Conservation (phyloP, 2,113 vertebrate species). For the Campylomormyrus numenius region DNA sequence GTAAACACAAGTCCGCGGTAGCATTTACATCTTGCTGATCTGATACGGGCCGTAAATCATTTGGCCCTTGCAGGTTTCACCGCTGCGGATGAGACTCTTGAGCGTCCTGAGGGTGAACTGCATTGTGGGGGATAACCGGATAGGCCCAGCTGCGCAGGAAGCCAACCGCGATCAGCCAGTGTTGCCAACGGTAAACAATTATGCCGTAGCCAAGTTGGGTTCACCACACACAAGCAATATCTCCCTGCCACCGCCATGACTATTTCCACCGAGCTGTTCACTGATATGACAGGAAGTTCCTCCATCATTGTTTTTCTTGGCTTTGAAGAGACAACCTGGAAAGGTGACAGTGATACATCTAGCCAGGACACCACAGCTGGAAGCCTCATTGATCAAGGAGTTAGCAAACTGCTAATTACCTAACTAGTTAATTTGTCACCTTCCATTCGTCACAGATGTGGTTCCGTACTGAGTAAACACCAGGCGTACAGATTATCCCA, state of each 20-base stretch:
- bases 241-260: conserved; percentile 20
- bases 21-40: neutral
- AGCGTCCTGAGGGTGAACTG: neutral
- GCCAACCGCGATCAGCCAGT: neutral
- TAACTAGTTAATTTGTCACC: neutral
- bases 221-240: neutral
- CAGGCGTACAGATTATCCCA: neutral
- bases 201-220: neutral
- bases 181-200: neutral
- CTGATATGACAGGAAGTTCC: conserved; percentile 33
- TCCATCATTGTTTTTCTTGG: neutral
- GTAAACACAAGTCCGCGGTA: neutral
- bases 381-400: neutral
- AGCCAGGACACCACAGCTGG: neutral
- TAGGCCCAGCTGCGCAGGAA: neutral
- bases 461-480: neutral
- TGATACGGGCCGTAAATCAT: neutral
- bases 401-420: neutral
- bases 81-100: neutral
- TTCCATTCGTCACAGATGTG: neutral
- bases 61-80: neutral
- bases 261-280: conserved; percentile 25
- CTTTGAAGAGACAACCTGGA: conserved; percentile 16
- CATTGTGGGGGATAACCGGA: neutral
- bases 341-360: conserved; percentile 25